Percentiles rank a stretch among this genome's conserved stretches.
These are phyloP conservation scores for Trachemys scripta DNA, from an alignment of 2,113 vertebrate genomes.

Conservation along the genomic window DNA sequence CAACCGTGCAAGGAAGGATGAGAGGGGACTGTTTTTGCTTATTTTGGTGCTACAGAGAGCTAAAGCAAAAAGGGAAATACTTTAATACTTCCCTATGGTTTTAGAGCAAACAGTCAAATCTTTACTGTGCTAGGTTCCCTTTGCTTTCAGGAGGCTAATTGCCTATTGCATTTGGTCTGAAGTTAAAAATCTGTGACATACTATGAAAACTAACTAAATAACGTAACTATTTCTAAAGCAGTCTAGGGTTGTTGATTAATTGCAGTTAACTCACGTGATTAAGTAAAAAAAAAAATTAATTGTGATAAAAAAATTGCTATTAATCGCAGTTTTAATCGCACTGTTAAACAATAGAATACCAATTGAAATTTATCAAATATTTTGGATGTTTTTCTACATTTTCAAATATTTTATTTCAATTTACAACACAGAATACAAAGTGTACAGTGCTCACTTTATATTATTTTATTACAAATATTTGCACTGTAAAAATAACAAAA, in stretches of 20 bases:
- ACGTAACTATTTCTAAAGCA: not conserved
- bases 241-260: not conserved
- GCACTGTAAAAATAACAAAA: too few species aligned
- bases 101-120: not conserved
- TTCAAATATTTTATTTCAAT: too few species aligned
- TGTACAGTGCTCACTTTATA: too few species aligned
- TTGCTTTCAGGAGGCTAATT: not conserved
- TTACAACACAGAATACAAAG: too few species aligned
- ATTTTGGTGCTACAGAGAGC: not conserved
- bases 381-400: too few species aligned
- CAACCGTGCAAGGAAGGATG: not conserved
- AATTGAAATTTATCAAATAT: too few species aligned
- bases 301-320: too few species aligned
- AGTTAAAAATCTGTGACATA: not conserved
- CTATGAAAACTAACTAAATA: not conserved
- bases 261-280: too few species aligned
- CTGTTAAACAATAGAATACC: too few species aligned
- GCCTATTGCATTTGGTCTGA: not conserved
- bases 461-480: too few species aligned
- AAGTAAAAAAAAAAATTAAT: too few species aligned
- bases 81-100: not conserved
- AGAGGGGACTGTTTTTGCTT: not conserved
- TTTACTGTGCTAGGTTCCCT: not conserved
- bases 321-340: too few species aligned
- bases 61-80: not conserved